Conservation (phyloP, 2,113 vertebrate species). For the Dicerorhinus sumatrensis region DNA sequence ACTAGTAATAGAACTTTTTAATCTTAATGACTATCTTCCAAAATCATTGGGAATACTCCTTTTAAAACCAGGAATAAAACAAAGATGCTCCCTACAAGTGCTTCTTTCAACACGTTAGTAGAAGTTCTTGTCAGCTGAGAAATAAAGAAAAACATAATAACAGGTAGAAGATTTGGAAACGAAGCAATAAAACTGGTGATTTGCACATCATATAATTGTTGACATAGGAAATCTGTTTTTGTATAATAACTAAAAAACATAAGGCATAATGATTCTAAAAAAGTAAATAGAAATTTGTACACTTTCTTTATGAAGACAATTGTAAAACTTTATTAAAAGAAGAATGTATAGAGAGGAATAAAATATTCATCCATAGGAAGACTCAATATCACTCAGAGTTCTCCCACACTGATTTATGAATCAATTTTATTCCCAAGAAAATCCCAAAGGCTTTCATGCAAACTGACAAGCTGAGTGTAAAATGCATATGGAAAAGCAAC, state of each 20-base stretch:
- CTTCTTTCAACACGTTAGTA: neutral
- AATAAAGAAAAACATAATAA: neutral
- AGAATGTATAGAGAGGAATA: neutral
- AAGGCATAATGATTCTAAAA: constrained; percentile 18
- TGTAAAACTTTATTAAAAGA: neutral
- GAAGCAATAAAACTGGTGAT: neutral
- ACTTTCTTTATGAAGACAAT: neutral
- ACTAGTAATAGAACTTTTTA: neutral
- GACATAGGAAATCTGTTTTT: neutral
- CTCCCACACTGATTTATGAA: neutral
- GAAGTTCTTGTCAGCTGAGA: neutral
- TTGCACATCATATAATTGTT: neutral
- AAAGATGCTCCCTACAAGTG: neutral
- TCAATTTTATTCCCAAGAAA: constrained; percentile 27
- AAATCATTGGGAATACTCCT: neutral
- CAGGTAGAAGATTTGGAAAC: neutral
- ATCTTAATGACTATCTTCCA: neutral
- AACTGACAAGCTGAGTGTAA: neutral
- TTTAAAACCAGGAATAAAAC: neutral
- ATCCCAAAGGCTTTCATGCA: neutral
- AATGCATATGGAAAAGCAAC: neutral
- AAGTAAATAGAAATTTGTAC: neutral
- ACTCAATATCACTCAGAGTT: neutral
- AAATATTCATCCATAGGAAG: neutral
- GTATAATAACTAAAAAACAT: neutral